phyloP scores from a whole-genome alignment of 2,113 vertebrate species.

The Podarcis raffonei region DNA sequence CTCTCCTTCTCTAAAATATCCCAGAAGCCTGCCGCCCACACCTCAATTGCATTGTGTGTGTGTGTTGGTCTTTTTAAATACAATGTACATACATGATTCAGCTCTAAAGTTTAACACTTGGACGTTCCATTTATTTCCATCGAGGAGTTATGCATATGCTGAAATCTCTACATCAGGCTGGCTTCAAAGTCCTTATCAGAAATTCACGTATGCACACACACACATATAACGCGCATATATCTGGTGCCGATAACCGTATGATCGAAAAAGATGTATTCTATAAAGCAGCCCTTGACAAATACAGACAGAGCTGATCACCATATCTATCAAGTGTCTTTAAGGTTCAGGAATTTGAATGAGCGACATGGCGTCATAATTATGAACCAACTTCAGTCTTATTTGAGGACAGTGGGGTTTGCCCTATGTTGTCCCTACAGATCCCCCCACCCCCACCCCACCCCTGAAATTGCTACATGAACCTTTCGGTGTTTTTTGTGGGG shows the following conservation, averaged over 20 bases:
- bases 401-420: background rate
- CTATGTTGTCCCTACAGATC: background rate
- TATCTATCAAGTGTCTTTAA: background rate
- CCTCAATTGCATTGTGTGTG: conserved; percentile 1
- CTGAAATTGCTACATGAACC: background rate
- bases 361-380: accelerated
- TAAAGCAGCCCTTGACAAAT: conserved; percentile 18
- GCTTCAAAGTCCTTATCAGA: background rate
- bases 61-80: background rate
- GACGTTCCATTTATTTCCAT: background rate
- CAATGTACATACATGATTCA: background rate
- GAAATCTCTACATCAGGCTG: background rate
- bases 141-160: background rate
- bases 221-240: too few relatives aligned
- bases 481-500: accelerated
- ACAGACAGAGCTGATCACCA: background rate
- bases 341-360: background rate
- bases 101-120: background rate
- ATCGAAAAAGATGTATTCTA: conserved; percentile 7
- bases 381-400: background rate
- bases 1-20: conserved; percentile 51
- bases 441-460: too few relatives aligned
- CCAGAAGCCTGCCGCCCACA: background rate
- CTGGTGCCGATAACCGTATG: background rate
- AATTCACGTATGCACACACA: background rate